phyloP scores from a whole-genome alignment of 2,797 vertebrate genomes.

The Epinephelus malabaricus region DNA sequence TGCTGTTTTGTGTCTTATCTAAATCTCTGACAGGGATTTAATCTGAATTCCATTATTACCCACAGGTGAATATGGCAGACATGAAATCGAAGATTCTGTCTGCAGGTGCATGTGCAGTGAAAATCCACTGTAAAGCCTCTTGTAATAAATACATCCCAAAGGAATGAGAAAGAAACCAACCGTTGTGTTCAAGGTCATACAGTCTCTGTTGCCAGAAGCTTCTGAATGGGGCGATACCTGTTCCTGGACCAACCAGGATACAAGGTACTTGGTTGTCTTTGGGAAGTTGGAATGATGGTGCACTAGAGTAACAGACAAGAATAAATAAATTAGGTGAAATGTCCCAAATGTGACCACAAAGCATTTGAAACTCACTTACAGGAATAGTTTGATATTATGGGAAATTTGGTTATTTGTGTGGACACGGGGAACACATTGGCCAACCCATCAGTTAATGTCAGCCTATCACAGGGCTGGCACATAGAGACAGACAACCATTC shows the following conservation, averaged over 20 bases:
- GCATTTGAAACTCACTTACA: not conserved
- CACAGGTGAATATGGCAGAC: not conserved
- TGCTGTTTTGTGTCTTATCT: not conserved
- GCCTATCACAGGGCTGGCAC: no score
- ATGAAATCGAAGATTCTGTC: conserved; percentile 8
- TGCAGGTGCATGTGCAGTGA: not conserved
- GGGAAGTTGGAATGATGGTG: conserved; percentile 94
- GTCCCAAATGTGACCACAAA: not conserved
- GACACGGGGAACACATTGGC: no score
- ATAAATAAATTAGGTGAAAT: not conserved
- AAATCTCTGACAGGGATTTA: conserved; percentile 15
- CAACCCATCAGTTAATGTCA: no score
- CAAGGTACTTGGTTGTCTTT: conserved; percentile 93
- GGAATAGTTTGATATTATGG: not conserved
- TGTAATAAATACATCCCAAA: not conserved
- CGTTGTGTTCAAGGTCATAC: conserved; percentile 93
- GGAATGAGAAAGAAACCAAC: conserved; percentile 58
- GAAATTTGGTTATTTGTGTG: not conserved
- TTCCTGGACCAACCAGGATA: conserved; percentile 96
- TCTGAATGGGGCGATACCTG: conserved; percentile 97
- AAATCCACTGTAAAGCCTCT: conserved; percentile 1
- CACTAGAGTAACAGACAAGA: conserved; percentile 79
- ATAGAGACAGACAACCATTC: no score
- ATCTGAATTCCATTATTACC: conserved; percentile 9
- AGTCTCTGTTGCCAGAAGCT: conserved; percentile 99